phyloP scores from a whole-genome alignment of 2,888 invertebrate genomes.

The Dasypolia templi region DNA sequence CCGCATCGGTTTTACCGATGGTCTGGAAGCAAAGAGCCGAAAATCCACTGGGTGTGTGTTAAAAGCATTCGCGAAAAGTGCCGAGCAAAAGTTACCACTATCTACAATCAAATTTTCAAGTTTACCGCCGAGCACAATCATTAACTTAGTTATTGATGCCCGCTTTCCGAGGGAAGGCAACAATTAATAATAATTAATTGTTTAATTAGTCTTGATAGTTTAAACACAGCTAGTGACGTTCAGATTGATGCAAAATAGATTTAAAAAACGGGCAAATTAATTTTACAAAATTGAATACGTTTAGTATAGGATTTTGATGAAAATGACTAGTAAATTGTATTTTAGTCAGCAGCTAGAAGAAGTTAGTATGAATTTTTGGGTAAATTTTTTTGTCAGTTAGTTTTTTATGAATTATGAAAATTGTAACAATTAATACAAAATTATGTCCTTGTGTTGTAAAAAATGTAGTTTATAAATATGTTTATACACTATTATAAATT shows the following conservation, averaged over 20 bases:
- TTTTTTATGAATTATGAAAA: too few species aligned
- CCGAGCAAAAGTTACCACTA: conserved; percentile 29
- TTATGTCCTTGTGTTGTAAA: too few species aligned
- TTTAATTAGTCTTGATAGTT: neutral
- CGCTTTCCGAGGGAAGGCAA: neutral
- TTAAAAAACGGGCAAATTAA: neutral
- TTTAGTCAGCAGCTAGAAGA: too few species aligned
- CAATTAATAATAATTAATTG: neutral
- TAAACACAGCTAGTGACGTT: neutral
- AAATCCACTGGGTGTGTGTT: conserved; percentile 65
- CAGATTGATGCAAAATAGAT: neutral
- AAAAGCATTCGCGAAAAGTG: conserved; percentile 11
- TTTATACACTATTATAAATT: too few species aligned
- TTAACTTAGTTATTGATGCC: conserved; percentile 14
- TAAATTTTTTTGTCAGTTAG: too few species aligned
- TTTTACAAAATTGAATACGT: neutral
- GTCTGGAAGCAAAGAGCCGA: conserved; percentile 54
- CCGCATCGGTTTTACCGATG: conserved; percentile 66
- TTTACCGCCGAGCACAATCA: conserved; percentile 21
- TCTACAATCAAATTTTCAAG: conserved; percentile 25
- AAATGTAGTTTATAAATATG: too few species aligned
- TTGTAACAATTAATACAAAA: too few species aligned
- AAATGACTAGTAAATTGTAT: too few species aligned
- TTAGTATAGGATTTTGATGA: too few species aligned
- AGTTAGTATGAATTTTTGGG: too few species aligned